Evolutionary conservation across 2,888 invertebrate species (phyloP), one percentile per base, ranked within the genome.

Genomic region (Chesias legatella): DNA sequence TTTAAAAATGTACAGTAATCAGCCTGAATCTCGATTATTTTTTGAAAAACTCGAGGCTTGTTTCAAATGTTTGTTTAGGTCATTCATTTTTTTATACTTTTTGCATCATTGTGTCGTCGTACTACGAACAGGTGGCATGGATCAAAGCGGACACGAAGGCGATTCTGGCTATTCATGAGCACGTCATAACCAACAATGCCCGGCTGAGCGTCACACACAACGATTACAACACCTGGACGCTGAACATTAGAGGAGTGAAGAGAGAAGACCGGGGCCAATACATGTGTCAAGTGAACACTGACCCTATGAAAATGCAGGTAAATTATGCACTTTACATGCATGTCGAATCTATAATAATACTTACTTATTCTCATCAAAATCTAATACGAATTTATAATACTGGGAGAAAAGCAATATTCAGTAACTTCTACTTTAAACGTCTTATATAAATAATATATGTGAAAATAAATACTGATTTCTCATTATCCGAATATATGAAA

Each of bases 261-360:
- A 90, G 94, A 63, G 95, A 95, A 75, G 97, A 97, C 85, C 89
- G 95, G 48, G 97, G 97, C 63, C 93, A 94, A 78, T 96, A 96
- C 79, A 96, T 96, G 96, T 96, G 96, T 89, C 97, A 97, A 91
- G 95, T 97, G 69, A 97, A 97, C 84, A 97, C 96, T 43, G 94
- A 96, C 82, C 96, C 96, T 31, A 95, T 96, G 95, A 95, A 95
- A 90, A 96, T 95, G 92, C 96, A 96, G 93, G 96, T 95, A 88
- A 85, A 55, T 5, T 3, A 2, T 3, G 2, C 13, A 17, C 13
- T 3, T 17, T 5, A 17, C 13, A 17, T 5, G 2, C 2, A 17
- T 17, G 5, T 17, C 5, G 13, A 3, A n/a, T n/a, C n/a, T n/a
- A n/a, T n/a, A n/a, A n/a, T n/a, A n/a, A n/a, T n/a, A n/a, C n/a